These are phyloP conservation scores for Eudemis profundana DNA, from an alignment of 2,888 invertebrate species.

Conservation along the genomic window DNA sequence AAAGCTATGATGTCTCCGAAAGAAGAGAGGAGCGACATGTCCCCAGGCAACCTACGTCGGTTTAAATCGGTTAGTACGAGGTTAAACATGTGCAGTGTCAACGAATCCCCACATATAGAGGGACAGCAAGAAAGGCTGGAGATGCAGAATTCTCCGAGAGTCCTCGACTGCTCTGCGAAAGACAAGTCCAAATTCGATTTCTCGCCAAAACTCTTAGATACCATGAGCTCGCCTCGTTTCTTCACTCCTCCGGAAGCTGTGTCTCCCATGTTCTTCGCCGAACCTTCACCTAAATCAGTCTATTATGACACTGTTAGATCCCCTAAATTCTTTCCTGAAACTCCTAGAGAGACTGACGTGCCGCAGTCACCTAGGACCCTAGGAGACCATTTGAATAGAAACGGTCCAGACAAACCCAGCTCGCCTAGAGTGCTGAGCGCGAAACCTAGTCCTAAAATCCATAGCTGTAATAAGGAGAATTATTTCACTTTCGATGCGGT, in stretches of 20 bases:
- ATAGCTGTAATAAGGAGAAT: slow-evolving; percentile 77
- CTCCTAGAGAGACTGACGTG: slow-evolving; percentile 69
- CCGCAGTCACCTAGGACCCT: slow-evolving; percentile 74
- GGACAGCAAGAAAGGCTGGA: slow-evolving; percentile 69
- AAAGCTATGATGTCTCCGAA: slow-evolving; percentile 56
- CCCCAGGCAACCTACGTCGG: slow-evolving; percentile 69
- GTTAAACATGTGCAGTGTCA: slow-evolving; percentile 74
- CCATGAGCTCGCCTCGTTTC: slow-evolving; percentile 73
- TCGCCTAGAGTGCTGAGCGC: slow-evolving; percentile 70
- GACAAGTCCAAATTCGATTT: slow-evolving; percentile 80
- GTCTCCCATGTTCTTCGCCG: slow-evolving; percentile 77
- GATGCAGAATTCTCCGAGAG: slow-evolving; percentile 76
- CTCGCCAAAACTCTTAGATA: slow-evolving; percentile 75
- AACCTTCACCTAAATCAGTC: slow-evolving; percentile 77
- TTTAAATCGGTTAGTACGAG: slow-evolving; percentile 77
- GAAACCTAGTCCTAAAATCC: slow-evolving; percentile 75
- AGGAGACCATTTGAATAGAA: slow-evolving; percentile 69
- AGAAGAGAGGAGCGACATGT: slow-evolving; percentile 61
- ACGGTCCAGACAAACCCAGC: slow-evolving; percentile 73
- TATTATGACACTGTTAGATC: slow-evolving; percentile 78
- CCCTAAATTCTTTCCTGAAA: slow-evolving; percentile 79
- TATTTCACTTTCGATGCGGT: slow-evolving; percentile 77
- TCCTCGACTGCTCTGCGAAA: slow-evolving; percentile 75
- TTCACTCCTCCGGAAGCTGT: slow-evolving; percentile 79
- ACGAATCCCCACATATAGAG: slow-evolving; percentile 63